Base-by-base conservation (phyloP, 1,140 invertebrate genomes). In the Brachionus plicatilis region DNA sequence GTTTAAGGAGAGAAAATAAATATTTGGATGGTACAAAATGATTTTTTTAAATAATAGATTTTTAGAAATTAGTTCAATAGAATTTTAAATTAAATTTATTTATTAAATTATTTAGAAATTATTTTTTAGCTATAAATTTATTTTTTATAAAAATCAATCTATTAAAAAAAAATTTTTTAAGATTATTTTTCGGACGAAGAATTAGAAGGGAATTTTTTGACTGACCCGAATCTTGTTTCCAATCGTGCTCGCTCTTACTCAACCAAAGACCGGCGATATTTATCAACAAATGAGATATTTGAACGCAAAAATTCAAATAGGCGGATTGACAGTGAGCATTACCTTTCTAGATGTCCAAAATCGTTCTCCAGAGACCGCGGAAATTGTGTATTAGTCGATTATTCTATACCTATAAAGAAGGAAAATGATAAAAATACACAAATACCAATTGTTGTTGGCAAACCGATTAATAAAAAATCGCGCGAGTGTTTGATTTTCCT, bases 151-250 rank as follows among this genome's bases (percentile, higher is more conserved):
- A 72, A 72, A 20, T 0, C 12, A 45, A 72, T 9, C n/a, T 70
- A 14, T 37, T 14, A 14, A n/a, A 72, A 72, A 72, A 41, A 41
- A 9, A n/a, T 72, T 45, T 7, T 72, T 72, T 3, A 45, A 72
- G 68, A 72, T 72, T 72, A 72, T 72, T 72, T 72, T 43, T 72
- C 37, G 33, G 68, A 72, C 24, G 68, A 72, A 72, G 68, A 72
- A 72, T 17, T 72, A 20, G 68, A 72, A 7, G 12, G 20, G 1
- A 37, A 72, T 43, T 20, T 72, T 72, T 72, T 43, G 41, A 20
- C 33, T 43, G 68, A 72, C 3, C 7, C 37, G 1, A 5, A 72
- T 43, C 37, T 41, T 41, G 27, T 68, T 68, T 33, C 66, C 11
- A 43, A 43, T 72, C 68, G 37, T 37, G 41, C 3, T 8, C 68